Evolutionary conservation across 1,140 invertebrate species (phyloP).

Genomic region (Saxidomus purpurata): DNA sequence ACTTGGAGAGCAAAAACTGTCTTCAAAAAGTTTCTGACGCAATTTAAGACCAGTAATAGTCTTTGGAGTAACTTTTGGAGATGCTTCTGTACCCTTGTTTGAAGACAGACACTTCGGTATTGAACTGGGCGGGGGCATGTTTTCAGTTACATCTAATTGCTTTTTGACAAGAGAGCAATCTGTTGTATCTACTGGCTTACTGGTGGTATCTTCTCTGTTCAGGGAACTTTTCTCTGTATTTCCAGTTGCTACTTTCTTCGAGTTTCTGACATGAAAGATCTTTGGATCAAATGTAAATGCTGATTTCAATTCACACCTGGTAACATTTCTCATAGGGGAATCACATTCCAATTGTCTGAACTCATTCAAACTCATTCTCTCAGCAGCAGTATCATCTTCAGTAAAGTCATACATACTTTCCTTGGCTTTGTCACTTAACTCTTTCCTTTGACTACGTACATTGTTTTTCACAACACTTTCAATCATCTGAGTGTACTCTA

Average conservation of each 20-base stretch:
- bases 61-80: not conserved
- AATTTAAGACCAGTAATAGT: not conserved
- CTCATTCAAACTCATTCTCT: constrained; percentile 15
- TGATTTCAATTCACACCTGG: not conserved
- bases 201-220: not conserved
- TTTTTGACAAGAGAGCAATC: not conserved
- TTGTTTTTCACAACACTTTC: not conserved
- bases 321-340: not conserved
- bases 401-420: not conserved
- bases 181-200: not conserved
- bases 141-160: not conserved
- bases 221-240: no score
- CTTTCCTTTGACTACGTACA: not conserved
- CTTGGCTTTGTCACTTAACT: not conserved
- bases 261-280: not conserved
- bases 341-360: not conserved
- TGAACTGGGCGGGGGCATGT: not conserved
- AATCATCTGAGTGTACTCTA: not conserved
- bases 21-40: constrained; percentile 9
- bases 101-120: not conserved
- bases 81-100: not conserved
- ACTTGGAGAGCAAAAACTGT: not conserved
- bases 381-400: not conserved
- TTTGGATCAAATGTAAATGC: not conserved
- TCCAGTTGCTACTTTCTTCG: no score